phyloP scores from a whole-genome alignment of 2,113 vertebrate genomes.

The Morone saxatilis region DNA sequence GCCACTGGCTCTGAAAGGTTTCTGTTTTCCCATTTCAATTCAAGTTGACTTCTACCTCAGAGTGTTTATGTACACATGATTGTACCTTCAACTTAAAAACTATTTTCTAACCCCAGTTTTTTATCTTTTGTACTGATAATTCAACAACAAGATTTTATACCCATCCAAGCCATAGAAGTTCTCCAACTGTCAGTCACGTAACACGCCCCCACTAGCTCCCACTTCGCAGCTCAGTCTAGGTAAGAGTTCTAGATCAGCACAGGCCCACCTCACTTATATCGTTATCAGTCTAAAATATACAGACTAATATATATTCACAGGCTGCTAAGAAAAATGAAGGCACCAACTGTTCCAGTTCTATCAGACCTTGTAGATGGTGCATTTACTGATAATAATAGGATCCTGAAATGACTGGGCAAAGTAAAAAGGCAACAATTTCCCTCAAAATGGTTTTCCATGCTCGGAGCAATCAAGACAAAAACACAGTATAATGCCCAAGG shows the following conservation, averaged over 20 bases:
- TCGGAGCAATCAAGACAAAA: slow-evolving; percentile 7
- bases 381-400: neutral
- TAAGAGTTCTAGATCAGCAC: too few species aligned
- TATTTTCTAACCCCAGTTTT: neutral
- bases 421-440: neutral
- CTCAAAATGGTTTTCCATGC: neutral
- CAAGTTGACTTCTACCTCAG: too few species aligned
- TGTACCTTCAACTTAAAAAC: neutral
- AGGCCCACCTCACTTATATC: too few species aligned
- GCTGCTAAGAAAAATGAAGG: neutral
- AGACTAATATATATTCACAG: too few species aligned
- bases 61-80: too few species aligned
- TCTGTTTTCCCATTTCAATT: too few species aligned
- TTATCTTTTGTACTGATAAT: neutral
- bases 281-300: too few species aligned
- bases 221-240: too few species aligned
- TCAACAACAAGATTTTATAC: neutral
- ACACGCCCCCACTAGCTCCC: too few species aligned
- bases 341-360: neutral
- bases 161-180: neutral
- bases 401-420: neutral
- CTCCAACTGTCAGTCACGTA: too few species aligned
- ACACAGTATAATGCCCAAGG: neutral
- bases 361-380: neutral
- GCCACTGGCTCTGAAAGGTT: too few species aligned